Base-by-base conservation (phyloP, 2,888 invertebrate species). In the Drosophila basisetae region DNA sequence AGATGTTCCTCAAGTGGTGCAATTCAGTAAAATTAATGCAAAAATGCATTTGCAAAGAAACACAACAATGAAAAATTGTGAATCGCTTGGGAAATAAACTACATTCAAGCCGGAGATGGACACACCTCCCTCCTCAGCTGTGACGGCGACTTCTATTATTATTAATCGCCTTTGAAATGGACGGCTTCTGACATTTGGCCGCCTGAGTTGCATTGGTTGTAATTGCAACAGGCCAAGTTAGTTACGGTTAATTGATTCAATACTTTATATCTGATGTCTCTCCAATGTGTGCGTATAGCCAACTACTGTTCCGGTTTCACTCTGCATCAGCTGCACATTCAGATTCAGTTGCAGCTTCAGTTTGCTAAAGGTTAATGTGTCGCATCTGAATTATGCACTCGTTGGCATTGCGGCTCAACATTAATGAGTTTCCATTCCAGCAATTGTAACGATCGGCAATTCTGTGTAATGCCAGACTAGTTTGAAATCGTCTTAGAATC, bases 291-390 rank as follows among this genome's bases (percentile, higher is more conserved):
- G 86, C 84, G 86, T 84, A 73, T 53, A 80, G 61, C 63, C 63
- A 64, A 63, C 66, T 62, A 59, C 68, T 59, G 76, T 80, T 80
- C 82, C 80, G 79, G 82, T 62, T 82, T 76, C 60, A 30, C 35
- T 22, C 56, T 31, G 53, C 49, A 63, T 39, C 68, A 47, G 47
- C 47, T 47, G 47, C 47, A 47, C 25, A 47, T 52, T 16, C 28
- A 37, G 18, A 41, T 61, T 53, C 50, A 50, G 22, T 37, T 67
- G 41, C 50, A 35, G 39, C 37, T 31, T 54, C 33, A 33, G 63
- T 56, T 55, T 30, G n/a, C 30, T 63, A 85, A 86, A 86, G 85
- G 85, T 86, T 85, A 86, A 88, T 76, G 89, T 83, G 84, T 86
- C 87, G 84, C 73, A 62, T 74, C 79, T 85, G 50, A 86, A 66